These are phyloP conservation scores for Synanceia verrucosa DNA, from an alignment of 2,797 vertebrate species.

Conservation along the genomic window DNA sequence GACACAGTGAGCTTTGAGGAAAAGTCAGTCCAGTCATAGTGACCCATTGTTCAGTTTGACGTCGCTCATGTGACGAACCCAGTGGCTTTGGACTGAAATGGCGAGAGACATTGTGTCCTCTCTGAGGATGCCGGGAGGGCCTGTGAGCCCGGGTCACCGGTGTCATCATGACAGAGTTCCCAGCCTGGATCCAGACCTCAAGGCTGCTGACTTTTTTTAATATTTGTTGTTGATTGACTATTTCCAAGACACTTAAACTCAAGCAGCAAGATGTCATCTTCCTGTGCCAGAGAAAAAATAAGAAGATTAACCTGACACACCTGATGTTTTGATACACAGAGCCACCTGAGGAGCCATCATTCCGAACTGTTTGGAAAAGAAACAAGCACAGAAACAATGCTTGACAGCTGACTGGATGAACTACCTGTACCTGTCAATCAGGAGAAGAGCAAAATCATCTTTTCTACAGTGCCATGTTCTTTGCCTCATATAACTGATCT, in stretches of 20 bases:
- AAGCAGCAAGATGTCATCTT: background rate
- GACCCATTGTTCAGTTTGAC: slow-evolving; percentile 14
- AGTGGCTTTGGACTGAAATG: background rate
- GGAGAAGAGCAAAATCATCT: too few species aligned
- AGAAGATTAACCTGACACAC: too few species aligned
- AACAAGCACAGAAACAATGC: too few species aligned
- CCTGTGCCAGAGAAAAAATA: background rate
- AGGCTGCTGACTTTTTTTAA: background rate
- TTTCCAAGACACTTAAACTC: background rate
- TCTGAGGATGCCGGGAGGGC: background rate
- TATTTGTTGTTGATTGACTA: background rate
- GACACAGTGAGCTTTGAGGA: slow-evolving; percentile 10
- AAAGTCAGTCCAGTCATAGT: slow-evolving; percentile 20
- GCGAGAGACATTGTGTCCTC: slow-evolving; percentile 1
- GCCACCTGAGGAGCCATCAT: too few species aligned
- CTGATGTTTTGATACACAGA: too few species aligned
- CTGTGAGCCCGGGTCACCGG: background rate
- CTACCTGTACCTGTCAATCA: too few species aligned
- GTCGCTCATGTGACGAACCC: slow-evolving; percentile 1
- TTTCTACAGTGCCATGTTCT: too few species aligned
- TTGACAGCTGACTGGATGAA: too few species aligned
- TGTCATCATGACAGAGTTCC: background rate
- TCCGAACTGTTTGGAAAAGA: too few species aligned
- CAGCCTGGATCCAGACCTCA: background rate
- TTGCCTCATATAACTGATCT: too few species aligned